Percentiles rank a stretch among this genome's conserved stretches.
phyloP scores from a whole-genome alignment of 2,113 vertebrate genomes.

The Oenanthe oenanthe region DNA sequence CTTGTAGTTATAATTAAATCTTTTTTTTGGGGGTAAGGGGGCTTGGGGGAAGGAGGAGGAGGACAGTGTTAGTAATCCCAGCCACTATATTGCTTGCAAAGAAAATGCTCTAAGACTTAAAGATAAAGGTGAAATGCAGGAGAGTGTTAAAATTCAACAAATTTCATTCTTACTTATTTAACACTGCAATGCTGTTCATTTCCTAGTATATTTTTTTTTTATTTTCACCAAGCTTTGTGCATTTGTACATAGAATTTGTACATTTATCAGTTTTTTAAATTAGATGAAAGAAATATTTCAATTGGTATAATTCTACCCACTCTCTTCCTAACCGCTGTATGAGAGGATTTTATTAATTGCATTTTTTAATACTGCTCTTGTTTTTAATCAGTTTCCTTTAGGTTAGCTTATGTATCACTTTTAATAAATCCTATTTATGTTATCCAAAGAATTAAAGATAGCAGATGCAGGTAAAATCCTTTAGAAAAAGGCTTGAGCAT shows the following conservation, averaged over 20 bases:
- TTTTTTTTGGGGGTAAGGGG: not conserved
- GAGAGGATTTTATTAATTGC: not conserved
- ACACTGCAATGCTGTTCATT: not conserved
- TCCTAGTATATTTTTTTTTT: not conserved
- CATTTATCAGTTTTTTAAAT: not conserved
- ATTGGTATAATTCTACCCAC: not conserved
- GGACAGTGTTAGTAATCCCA: not conserved
- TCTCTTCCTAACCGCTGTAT: not conserved
- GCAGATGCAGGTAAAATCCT: conserved; percentile 59
- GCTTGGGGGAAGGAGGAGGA: not conserved
- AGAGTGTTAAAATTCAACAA: conserved; percentile 5
- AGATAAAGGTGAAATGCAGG: conserved; percentile 2
- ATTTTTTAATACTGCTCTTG: not conserved
- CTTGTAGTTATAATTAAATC: not conserved
- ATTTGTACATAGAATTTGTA: not conserved
- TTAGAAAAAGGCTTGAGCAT: conserved; percentile 41
- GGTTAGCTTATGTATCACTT: not conserved
- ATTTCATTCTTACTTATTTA: not conserved
- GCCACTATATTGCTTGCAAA: not conserved
- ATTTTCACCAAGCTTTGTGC: not conserved
- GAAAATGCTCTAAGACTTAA: conserved; percentile 4
- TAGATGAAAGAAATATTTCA: conserved; percentile 15
- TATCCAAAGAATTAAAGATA: conserved; percentile 30
- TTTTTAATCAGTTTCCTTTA: conserved; percentile 10
- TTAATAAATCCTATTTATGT: conserved; percentile 18